Evolutionary conservation across 2,888 invertebrate species (phyloP).

Genomic region (Calliopum simillimum): DNA sequence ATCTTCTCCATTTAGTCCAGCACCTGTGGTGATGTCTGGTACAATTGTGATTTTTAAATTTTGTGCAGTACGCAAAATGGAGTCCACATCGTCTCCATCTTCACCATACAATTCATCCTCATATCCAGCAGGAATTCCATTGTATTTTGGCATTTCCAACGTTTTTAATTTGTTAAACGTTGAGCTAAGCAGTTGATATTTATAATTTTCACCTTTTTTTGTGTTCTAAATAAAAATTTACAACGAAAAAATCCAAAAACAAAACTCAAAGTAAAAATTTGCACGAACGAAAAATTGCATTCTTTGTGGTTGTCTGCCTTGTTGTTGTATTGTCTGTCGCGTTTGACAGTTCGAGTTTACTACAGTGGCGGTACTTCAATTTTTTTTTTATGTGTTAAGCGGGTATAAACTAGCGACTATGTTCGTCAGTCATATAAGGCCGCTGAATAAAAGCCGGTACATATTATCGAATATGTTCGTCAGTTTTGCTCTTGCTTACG

Average conservation of each 20-base stretch:
- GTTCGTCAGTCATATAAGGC: too few relatives aligned
- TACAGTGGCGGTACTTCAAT: too few relatives aligned
- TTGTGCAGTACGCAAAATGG: conserved; percentile 45
- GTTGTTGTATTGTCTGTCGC: too few relatives aligned
- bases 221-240: conserved; percentile 18
- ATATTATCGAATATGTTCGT: too few relatives aligned
- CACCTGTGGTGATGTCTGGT: conserved; percentile 63
- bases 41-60: conserved; percentile 64
- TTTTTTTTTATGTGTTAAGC: too few relatives aligned
- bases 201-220: neutral
- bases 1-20: conserved; percentile 62
- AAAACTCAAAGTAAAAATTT: conserved; percentile 19
- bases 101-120: conserved; percentile 50
- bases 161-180: neutral
- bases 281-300: conserved; percentile 19
- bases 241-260: conserved; percentile 26
- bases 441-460: too few relatives aligned
- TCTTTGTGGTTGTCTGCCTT: neutral
- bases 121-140: conserved; percentile 59
- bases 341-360: too few relatives aligned
- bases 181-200: neutral
- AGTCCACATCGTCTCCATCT: conserved; percentile 50
- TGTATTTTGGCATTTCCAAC: conserved; percentile 40
- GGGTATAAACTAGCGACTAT: too few relatives aligned
- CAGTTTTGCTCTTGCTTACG: too few relatives aligned